Base-by-base conservation (phyloP, 2,113 vertebrate species). In the Planiliza haematocheilus region DNA sequence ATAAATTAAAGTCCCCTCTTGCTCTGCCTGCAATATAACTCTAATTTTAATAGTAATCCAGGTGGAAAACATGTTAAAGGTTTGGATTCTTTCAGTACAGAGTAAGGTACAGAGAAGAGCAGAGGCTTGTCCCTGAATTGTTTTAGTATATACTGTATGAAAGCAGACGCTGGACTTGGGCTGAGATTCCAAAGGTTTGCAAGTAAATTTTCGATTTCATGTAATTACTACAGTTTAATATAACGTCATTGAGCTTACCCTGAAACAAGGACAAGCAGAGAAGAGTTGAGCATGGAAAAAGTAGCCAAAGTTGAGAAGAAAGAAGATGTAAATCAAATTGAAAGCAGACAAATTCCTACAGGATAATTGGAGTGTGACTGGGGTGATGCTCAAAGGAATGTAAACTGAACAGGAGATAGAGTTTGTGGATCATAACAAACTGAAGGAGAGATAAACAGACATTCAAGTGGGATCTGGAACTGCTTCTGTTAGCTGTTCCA, bases 401-500 rank as follows among this genome's bases (percentile, higher is more conserved):
- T 89, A 87, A 88, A 91, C 88, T 43, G 55, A 84, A 68, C 53
- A 78, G 74, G 50, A 84, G 82, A 80, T 79, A 79, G 70, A 84
- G 65, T 76, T 77, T 70, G 53, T 0, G n/a, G 78, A 73, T 82
- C 78, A 87, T 86, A 92, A 91, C 89, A 89, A 86, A 82, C 64
- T 71, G 65, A 69, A 74, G 51, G 42, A 77, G 76, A 76, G 74
- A 86, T 91, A 91, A 90, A 91, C 89, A 89, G 78, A 73, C 20
- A 1, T 72, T 82, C 4, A 64, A 75, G 70, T 50, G 58, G 68
- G 76, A 66, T 89, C 82, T 86, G 85, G 67, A 83, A 70, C 42
- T 52, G 71, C 71, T 79, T 83, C 81, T 86, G 74, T 74, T 76
- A 64, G 65, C 62, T 52, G 63, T 70, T 81, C 43, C 38, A 53